These are phyloP conservation scores for Drosophila lutescens DNA, from an alignment of 2,888 invertebrate species.

Conservation along the genomic window DNA sequence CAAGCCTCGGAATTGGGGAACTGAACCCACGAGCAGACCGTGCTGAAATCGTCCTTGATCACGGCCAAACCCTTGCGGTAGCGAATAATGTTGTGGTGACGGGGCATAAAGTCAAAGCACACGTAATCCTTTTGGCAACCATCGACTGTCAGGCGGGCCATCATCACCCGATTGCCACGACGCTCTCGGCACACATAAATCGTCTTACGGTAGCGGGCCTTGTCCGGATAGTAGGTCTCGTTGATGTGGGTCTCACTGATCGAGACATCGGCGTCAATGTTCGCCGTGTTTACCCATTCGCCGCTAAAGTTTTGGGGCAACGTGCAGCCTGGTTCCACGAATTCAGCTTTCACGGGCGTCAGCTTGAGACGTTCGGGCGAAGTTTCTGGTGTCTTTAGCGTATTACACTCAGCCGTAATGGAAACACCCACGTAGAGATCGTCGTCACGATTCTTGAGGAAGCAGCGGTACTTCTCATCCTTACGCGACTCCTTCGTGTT, in stretches of 20 bases:
- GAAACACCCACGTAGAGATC: constrained; percentile 96
- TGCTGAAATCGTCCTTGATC: constrained; percentile 95
- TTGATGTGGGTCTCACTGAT: constrained; percentile 98
- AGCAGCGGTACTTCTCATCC: constrained; percentile 97
- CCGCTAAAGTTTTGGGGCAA: constrained; percentile 97
- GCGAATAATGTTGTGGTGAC: constrained; percentile 97
- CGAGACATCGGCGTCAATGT: constrained; percentile 96
- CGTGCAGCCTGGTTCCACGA: constrained; percentile 95
- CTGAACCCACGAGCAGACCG: constrained; percentile 97
- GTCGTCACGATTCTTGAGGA: constrained; percentile 96
- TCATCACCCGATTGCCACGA: constrained; percentile 95
- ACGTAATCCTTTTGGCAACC: constrained; percentile 98
- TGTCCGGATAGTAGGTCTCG: constrained; percentile 97
- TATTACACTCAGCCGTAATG: constrained; percentile 96
- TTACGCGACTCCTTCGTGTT: constrained; percentile 97
- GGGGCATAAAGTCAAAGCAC: constrained; percentile 97
- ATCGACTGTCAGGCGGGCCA: constrained; percentile 98
- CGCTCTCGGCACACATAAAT: constrained; percentile 98
- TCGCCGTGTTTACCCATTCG: constrained; percentile 98
- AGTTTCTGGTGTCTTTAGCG: constrained; percentile 95
- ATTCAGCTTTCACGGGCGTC: constrained; percentile 94
- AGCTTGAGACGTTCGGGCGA: constrained; percentile 95
- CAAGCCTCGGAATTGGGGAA: constrained; percentile 93
- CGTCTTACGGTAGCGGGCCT: constrained; percentile 92
- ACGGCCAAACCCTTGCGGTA: constrained; percentile 95